phyloP scores from a whole-genome alignment of 1,140 invertebrate genomes.

The Pinna nobilis region DNA sequence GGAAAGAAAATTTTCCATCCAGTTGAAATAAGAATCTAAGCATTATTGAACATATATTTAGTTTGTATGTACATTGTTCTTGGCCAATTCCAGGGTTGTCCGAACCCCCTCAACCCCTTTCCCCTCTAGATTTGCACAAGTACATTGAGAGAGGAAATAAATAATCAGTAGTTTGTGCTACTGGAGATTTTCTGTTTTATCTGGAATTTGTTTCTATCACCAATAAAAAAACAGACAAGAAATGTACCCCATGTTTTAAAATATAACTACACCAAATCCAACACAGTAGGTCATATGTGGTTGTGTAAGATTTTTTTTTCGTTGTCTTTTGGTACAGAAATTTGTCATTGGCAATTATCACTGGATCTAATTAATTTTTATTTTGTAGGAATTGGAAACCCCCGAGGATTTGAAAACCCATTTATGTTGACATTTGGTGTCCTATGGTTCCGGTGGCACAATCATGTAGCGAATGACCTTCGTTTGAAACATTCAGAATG shows the following conservation, averaged over 20 bases:
- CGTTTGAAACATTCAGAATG: slow-evolving; percentile 85
- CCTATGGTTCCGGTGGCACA: slow-evolving; percentile 96
- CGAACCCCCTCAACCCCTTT: too few species aligned
- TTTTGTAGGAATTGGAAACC: slow-evolving; percentile 91
- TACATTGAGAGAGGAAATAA: too few species aligned
- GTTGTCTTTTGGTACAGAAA: neutral
- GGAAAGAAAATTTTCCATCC: neutral
- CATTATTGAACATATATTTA: too few species aligned
- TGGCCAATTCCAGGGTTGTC: too few species aligned
- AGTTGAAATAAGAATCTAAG: too few species aligned
- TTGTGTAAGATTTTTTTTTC: neutral
- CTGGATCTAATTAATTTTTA: neutral
- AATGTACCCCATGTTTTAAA: neutral
- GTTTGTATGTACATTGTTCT: too few species aligned
- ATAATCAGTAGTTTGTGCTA: too few species aligned
- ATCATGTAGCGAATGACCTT: slow-evolving; percentile 87
- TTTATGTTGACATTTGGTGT: slow-evolving; percentile 94
- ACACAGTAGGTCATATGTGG: neutral
- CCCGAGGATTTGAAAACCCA: slow-evolving; percentile 97
- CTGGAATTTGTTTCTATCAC: neutral
- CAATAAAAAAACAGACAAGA: neutral
- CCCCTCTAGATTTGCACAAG: too few species aligned
- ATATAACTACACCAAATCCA: neutral
- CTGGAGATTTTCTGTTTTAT: too few species aligned
- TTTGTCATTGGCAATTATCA: neutral